A percentile compares a stretch with the other conserved stretches of the same genome.
phyloP scores from a whole-genome alignment of 2,888 invertebrate genomes.

The Cephus sareptanus region DNA sequence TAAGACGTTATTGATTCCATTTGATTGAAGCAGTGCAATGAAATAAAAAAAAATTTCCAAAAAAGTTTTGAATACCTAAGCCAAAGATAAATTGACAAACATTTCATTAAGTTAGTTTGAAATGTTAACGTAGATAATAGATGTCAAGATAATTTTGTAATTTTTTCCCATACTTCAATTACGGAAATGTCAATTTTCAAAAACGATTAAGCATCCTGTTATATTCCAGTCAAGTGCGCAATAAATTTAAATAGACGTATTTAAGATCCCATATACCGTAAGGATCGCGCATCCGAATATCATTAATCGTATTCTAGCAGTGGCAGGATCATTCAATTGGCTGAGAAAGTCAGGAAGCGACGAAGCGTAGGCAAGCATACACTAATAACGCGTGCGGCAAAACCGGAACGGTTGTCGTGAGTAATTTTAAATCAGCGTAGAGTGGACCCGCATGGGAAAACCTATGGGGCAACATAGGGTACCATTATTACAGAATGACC shows the following conservation, averaged over 20 bases:
- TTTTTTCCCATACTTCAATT: neutral
- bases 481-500: slow-evolving; percentile 33
- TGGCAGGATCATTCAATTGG: neutral
- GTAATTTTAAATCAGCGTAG: slow-evolving; percentile 32
- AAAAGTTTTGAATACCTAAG: neutral
- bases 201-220: neutral
- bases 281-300: neutral
- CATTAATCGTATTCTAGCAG: neutral
- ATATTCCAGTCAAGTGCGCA: neutral
- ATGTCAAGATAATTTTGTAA: neutral
- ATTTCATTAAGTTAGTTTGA: neutral
- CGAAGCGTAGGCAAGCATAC: neutral
- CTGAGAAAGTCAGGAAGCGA: neutral
- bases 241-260: neutral
- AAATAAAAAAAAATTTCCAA: neutral
- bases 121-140: neutral
- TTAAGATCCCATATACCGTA: neutral
- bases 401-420: slow-evolving; percentile 7
- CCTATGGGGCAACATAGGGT: slow-evolving; percentile 19
- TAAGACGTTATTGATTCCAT: neutral
- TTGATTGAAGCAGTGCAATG: neutral
- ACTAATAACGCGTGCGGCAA: neutral
- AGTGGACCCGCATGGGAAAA: slow-evolving; percentile 38
- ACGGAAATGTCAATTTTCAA: neutral
- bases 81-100: neutral